These are phyloP conservation scores for Pseudotriccus pelzelni DNA, from an alignment of 2,797 vertebrate genomes.

Conservation along the genomic window DNA sequence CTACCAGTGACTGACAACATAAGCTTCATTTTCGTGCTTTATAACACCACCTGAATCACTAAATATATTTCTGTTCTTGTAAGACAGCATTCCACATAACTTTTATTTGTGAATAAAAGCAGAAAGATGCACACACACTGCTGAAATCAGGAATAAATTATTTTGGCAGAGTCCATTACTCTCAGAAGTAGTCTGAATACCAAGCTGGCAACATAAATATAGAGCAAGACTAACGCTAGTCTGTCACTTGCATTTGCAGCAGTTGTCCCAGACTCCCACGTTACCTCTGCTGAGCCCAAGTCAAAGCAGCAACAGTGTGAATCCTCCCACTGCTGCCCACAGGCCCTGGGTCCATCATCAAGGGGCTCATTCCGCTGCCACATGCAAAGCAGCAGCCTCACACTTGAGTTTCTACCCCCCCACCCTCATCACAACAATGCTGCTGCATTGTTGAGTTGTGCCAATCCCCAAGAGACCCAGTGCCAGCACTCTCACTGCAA, in stretches of 20 bases:
- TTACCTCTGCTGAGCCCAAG: neutral
- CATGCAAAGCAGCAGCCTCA: fast-evolving
- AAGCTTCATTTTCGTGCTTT: slow-evolving; percentile 65
- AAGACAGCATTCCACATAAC: slow-evolving; percentile 31
- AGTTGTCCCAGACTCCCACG: neutral
- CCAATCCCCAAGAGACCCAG: neutral
- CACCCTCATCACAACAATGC: fast-evolving
- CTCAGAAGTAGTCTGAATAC: slow-evolving; percentile 19
- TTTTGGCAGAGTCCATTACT: slow-evolving; percentile 41
- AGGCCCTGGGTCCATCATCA: neutral
- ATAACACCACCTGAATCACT: slow-evolving; percentile 49
- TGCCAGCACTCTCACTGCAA: fast-evolving
- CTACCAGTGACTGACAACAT: slow-evolving; percentile 54
- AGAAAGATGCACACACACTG: neutral
- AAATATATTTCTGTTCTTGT: slow-evolving; percentile 59
- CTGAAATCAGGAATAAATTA: slow-evolving; percentile 53
- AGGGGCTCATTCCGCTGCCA: neutral
- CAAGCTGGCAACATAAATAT: slow-evolving; percentile 23
- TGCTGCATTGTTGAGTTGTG: fast-evolving
- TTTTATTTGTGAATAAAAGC: slow-evolving; percentile 54
- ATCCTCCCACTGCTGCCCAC: neutral
- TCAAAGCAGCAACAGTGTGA: fast-evolving
- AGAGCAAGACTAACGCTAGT: neutral
- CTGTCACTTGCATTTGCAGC: neutral
- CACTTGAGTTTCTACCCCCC: neutral